phyloP scores from a whole-genome alignment of 2,888 invertebrate species.

The Phragmatobia fuliginosa region DNA sequence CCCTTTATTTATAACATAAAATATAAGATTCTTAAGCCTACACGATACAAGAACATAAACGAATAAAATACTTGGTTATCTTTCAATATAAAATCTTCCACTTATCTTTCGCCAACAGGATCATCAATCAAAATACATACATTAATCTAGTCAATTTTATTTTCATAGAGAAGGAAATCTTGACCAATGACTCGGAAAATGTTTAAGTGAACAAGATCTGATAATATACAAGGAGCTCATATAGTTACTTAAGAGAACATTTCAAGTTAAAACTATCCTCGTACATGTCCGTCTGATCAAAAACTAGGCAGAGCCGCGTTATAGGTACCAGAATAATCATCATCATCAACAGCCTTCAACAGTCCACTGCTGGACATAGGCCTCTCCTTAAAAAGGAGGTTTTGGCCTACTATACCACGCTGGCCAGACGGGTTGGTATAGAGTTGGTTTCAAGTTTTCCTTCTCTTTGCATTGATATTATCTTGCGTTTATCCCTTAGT shows the following conservation, averaged over 20 bases:
- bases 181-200: constrained; percentile 40
- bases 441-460: no score
- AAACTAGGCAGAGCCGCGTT: no score
- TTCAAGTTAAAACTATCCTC: constrained; percentile 80
- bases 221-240: constrained; percentile 38
- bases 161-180: constrained; percentile 31
- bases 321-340: no score
- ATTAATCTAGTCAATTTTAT: constrained; percentile 24
- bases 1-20: no score
- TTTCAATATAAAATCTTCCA: constrained; percentile 30
- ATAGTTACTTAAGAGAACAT: constrained; percentile 53
- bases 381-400: no score
- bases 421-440: no score
- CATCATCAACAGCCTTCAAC: no score
- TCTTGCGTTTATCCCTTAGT: no score
- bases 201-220: constrained; percentile 17
- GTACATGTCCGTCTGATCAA: constrained; percentile 59
- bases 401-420: no score
- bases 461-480: no score
- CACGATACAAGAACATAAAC: background rate
- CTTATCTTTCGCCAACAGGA: constrained; percentile 28
- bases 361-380: no score
- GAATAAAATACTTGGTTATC: constrained; percentile 6
- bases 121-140: constrained; percentile 1
- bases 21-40: background rate